These are phyloP conservation scores for Noctua fimbriata DNA, from an alignment of 2,888 invertebrate genomes.

Conservation along the genomic window DNA sequence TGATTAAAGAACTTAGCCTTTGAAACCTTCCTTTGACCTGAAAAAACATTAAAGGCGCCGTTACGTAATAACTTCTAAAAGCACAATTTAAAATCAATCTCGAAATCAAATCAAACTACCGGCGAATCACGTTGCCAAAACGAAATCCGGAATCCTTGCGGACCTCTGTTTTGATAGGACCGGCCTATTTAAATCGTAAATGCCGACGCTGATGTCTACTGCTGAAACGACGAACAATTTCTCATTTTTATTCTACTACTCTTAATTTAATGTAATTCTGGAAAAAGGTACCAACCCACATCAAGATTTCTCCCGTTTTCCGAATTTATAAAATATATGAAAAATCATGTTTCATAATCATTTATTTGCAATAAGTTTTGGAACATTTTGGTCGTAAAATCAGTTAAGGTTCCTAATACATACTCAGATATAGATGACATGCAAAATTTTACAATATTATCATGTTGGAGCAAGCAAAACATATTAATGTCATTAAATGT, in stretches of 20 bases:
- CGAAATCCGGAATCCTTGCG: conserved; percentile 74
- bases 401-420: too few relatives aligned
- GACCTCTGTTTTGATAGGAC: conserved; percentile 81
- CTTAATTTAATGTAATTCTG: conserved; percentile 1
- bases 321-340: too few relatives aligned
- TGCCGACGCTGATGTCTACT: conserved; percentile 71
- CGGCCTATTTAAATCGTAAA: conserved; percentile 77
- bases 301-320: neutral
- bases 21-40: neutral
- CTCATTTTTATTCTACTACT: conserved; percentile 40
- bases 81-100: conserved; percentile 53
- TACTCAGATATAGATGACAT: too few relatives aligned
- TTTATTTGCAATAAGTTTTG: too few relatives aligned
- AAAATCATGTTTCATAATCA: too few relatives aligned
- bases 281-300: neutral
- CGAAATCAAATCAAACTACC: conserved; percentile 62
- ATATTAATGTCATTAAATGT: too few relatives aligned
- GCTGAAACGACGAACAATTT: conserved; percentile 59
- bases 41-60: conserved; percentile 9
- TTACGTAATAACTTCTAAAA: conserved; percentile 30
- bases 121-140: conserved; percentile 73
- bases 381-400: too few relatives aligned
- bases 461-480: too few relatives aligned
- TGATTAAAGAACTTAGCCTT: neutral
- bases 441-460: too few relatives aligned